A percentile compares a stretch with the other conserved stretches of the same genome.
Conservation (phyloP, 2,113 vertebrate genomes). For the Psammodynastes pulverulentus region DNA sequence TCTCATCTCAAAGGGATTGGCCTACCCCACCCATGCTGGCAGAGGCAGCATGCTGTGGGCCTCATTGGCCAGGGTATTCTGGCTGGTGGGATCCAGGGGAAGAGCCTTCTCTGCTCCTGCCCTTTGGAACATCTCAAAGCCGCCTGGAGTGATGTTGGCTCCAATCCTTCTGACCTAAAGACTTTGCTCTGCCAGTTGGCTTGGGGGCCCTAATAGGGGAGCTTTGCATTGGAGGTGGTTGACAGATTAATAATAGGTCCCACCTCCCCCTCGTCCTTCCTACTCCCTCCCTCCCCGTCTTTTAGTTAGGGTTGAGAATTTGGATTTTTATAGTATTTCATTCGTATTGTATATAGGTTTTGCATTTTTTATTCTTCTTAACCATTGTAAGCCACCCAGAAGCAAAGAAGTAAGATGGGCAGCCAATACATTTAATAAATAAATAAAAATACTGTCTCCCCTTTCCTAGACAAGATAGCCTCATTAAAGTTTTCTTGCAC, state of each 20-base stretch:
- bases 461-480: background rate
- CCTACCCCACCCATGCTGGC: background rate
- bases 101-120: background rate
- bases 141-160: too few relatives aligned
- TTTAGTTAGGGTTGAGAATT: background rate
- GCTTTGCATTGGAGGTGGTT: background rate
- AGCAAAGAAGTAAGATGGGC: background rate
- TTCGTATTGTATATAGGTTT: background rate
- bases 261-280: background rate
- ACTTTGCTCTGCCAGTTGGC: background rate
- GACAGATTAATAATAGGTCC: background rate
- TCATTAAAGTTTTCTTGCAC: background rate
- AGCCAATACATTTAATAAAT: too few relatives aligned
- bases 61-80: background rate
- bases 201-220: background rate
- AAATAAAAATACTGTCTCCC: background rate
- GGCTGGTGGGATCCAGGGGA: background rate
- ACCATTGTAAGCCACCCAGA: background rate
- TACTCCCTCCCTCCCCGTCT: background rate
- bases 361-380: background rate
- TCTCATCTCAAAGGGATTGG: background rate
- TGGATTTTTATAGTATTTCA: background rate
- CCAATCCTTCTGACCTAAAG: background rate
- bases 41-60: background rate
- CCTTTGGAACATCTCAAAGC: too few relatives aligned